Base-by-base conservation (phyloP, 35 echinoderm and acorn worm genomes). In the Ophioderma brevispina region DNA sequence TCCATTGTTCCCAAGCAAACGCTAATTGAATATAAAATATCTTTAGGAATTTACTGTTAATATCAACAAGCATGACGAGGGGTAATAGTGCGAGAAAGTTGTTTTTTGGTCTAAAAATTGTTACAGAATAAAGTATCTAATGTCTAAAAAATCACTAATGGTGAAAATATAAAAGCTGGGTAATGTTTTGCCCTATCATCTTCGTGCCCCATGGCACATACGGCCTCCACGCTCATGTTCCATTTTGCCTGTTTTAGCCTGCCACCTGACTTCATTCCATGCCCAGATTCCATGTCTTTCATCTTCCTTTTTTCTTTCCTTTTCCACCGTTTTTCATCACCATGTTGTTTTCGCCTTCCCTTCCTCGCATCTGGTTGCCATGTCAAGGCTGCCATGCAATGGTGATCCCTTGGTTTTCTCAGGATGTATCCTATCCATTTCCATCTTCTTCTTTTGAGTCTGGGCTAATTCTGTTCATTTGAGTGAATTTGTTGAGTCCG, bases 131-230 rank as follows among this genome's bases (percentile, higher is more conserved):
- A n/a, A n/a, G n/a, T n/a, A n/a, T n/a, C n/a, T n/a, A n/a, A n/a
- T n/a, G n/a, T n/a, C n/a, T n/a, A n/a, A n/a, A n/a, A n/a, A n/a
- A n/a, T n/a, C n/a, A n/a, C n/a, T n/a, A n/a, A n/a, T n/a, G n/a
- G n/a, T n/a, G n/a, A n/a, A n/a, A n/a, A n/a, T n/a, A n/a, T n/a
- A n/a, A n/a, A n/a, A n/a, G n/a, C n/a, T n/a, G n/a, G n/a, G n/a
- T n/a, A n/a, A n/a, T n/a, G n/a, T n/a, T n/a, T n/a, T n/a, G n/a
- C n/a, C 46, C 46, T 52, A 52, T 52, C 46, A 52, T 77, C 76
- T 77, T 77, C 76, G 76, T 77, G 76, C 76, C 76, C 34, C 13
- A 13, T 77, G 76, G 76, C 76, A 77, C 76, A 77, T 77, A 77
- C 8, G 76, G 76, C 76, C 76, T 77, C 25, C 76, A 77, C 76